Conservation (phyloP, 2,888 invertebrate species). For the Mycogona germanica region DNA sequence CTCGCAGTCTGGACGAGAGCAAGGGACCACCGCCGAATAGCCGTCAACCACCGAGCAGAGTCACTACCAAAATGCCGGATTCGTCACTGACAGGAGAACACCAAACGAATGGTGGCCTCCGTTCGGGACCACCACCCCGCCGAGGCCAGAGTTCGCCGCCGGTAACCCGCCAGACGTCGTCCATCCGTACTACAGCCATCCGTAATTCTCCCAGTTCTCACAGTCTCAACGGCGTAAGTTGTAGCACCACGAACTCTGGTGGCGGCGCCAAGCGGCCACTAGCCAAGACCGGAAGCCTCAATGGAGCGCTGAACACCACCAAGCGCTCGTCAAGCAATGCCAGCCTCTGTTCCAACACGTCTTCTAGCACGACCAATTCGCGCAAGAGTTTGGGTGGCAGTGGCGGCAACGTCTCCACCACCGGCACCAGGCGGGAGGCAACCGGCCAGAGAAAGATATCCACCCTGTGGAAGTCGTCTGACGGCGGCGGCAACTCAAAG, state of each 20-base stretch:
- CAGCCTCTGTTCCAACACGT: conserved; percentile 24
- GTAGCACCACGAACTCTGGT: conserved; percentile 23
- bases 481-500: conserved; percentile 33
- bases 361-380: conserved; percentile 16
- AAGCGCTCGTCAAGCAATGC: conserved; percentile 28
- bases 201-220: conserved; percentile 23
- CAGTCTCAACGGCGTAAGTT: no score
- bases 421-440: no score
- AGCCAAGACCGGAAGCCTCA: background rate
- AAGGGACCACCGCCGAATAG: background rate
- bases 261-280: conserved; percentile 2
- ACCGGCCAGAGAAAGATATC: conserved; percentile 73
- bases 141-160: conserved; percentile 19
- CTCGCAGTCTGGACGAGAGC: conserved; percentile 3
- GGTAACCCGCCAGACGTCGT: conserved; percentile 21
- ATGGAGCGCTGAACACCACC: conserved; percentile 11
- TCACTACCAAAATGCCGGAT: background rate
- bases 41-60: background rate
- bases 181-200: conserved; percentile 26
- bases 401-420: conserved; percentile 39
- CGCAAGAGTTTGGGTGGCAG: conserved; percentile 14
- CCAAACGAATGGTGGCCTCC: no score
- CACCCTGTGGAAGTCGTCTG: conserved; percentile 64
- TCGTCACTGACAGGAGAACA: no score
- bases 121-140: no score